These are phyloP conservation scores for Periophthalmus magnuspinnatus DNA, from an alignment of 2,797 vertebrate genomes.

Conservation along the genomic window DNA sequence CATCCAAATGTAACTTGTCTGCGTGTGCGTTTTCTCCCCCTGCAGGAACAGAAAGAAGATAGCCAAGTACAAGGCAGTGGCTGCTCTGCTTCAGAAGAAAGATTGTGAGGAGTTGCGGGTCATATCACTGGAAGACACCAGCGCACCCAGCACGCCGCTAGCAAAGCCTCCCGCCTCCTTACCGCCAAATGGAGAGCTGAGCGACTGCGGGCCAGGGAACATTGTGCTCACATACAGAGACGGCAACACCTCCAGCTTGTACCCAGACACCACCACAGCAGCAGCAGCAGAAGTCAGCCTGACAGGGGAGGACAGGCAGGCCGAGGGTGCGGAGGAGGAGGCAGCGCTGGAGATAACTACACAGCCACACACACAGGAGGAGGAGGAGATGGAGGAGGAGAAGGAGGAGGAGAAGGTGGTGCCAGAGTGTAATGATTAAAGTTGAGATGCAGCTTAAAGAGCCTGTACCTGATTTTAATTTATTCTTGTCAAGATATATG, in stretches of 20 bases:
- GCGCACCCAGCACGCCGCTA: slow-evolving; percentile 9
- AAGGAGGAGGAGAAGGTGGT: slow-evolving; percentile 6
- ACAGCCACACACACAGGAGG: slow-evolving; percentile 1
- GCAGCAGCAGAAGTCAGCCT: slow-evolving; percentile 36
- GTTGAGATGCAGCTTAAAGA: background rate
- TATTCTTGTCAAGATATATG: too few relatives aligned
- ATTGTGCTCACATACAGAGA: slow-evolving; percentile 81
- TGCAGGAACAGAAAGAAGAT: slow-evolving; percentile 82
- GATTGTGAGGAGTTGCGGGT: slow-evolving; percentile 53
- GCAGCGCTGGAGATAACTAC: background rate
- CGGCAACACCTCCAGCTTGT: slow-evolving; percentile 71
- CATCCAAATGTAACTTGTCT: background rate
- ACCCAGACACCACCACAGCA: slow-evolving; percentile 28
- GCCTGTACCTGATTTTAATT: too few relatives aligned
- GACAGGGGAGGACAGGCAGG: background rate
- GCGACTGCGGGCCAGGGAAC: slow-evolving; percentile 51
- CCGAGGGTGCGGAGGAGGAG: slow-evolving; percentile 15
- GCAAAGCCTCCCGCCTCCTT: background rate
- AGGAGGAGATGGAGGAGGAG: slow-evolving; percentile 6
- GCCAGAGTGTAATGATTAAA: background rate
- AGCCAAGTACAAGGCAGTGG: slow-evolving; percentile 53
- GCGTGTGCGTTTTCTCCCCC: background rate
- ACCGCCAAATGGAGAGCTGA: slow-evolving; percentile 28
- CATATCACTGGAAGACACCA: slow-evolving; percentile 21
- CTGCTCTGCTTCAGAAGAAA: slow-evolving; percentile 26